Percentiles rank a stretch among this genome's conserved stretches.
phyloP scores from a whole-genome alignment of 2,797 vertebrate genomes.

The Chaetophractus vellerosus region DNA sequence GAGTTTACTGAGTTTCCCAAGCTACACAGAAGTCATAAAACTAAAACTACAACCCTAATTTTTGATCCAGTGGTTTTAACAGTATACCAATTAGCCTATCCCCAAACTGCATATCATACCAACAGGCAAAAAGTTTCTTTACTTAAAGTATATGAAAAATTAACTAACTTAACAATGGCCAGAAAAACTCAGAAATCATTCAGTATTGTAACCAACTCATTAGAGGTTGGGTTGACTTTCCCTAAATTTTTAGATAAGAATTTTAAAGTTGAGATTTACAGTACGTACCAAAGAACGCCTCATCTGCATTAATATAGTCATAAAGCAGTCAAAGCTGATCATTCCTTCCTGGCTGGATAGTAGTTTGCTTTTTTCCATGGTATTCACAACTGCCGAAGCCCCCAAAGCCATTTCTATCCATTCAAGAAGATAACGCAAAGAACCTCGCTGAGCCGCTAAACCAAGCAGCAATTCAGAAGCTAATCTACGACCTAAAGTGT shows the following conservation, averaged over 20 bases:
- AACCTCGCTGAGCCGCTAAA: constrained; percentile 97
- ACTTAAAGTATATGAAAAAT: not conserved
- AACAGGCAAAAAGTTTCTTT: constrained; percentile 19
- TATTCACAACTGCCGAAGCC: constrained; percentile 95
- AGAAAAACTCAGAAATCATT: constrained; percentile 51
- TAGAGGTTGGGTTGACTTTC: not conserved
- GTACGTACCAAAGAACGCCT: constrained; percentile 95
- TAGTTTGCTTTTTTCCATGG: constrained; percentile 94
- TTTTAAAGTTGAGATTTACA: constrained; percentile 33
- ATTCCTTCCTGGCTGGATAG: constrained; percentile 94
- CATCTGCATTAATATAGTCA: constrained; percentile 98
- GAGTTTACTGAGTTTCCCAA: constrained; percentile 55
- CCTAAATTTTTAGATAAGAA: constrained; percentile 57
- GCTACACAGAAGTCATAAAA: not conserved
- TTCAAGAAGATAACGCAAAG: constrained; percentile 97
- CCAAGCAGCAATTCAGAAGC: constrained; percentile 97
- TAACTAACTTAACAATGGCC: constrained; percentile 52
- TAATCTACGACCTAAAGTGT: constrained; percentile 95
- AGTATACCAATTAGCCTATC: not conserved
- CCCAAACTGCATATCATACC: not conserved
- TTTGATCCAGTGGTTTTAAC: constrained; percentile 37
- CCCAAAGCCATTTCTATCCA: constrained; percentile 99
- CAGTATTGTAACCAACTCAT: not conserved
- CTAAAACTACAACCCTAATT: constrained; percentile 16
- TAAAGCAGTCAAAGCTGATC: constrained; percentile 99